phyloP scores from a whole-genome alignment of 2,888 invertebrate species.

The Cheilosia vulpina region DNA sequence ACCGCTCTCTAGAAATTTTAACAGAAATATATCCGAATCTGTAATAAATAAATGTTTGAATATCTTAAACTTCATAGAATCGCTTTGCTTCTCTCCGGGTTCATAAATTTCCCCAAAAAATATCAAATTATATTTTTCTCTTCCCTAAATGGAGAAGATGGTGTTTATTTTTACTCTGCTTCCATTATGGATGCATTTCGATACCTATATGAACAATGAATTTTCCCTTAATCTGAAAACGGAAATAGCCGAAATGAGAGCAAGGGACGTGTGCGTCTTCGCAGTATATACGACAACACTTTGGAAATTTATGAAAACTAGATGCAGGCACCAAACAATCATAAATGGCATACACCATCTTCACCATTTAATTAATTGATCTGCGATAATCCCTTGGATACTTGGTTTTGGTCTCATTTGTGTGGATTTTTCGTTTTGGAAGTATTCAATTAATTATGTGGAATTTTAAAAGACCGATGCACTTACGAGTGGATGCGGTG shows the following conservation, averaged over 20 bases:
- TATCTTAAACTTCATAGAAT: slow-evolving; percentile 39
- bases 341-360: slow-evolving; percentile 59
- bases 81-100: slow-evolving; percentile 20
- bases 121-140: slow-evolving; percentile 69
- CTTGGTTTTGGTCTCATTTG: slow-evolving; percentile 30
- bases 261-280: neutral
- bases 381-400: slow-evolving; percentile 69
- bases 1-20: slow-evolving; percentile 15
- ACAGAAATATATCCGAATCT: slow-evolving; percentile 66
- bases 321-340: slow-evolving; percentile 44
- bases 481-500: slow-evolving; percentile 41
- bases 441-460: slow-evolving; percentile 69
- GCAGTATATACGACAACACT: neutral
- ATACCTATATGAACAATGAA: neutral
- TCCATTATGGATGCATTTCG: slow-evolving; percentile 64
- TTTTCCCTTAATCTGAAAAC: slow-evolving; percentile 38
- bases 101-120: slow-evolving; percentile 64
- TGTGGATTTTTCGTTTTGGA: slow-evolving; percentile 37
- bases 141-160: slow-evolving; percentile 47
- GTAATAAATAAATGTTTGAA: slow-evolving; percentile 70
- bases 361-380: slow-evolving; percentile 68
- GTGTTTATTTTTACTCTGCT: slow-evolving; percentile 72
- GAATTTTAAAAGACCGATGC: slow-evolving; percentile 69
- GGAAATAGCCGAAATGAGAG: slow-evolving; percentile 41
- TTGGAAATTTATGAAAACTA: slow-evolving; percentile 65